Conservation (phyloP, 2,888 invertebrate genomes). For the Drosophila anomalipes region DNA sequence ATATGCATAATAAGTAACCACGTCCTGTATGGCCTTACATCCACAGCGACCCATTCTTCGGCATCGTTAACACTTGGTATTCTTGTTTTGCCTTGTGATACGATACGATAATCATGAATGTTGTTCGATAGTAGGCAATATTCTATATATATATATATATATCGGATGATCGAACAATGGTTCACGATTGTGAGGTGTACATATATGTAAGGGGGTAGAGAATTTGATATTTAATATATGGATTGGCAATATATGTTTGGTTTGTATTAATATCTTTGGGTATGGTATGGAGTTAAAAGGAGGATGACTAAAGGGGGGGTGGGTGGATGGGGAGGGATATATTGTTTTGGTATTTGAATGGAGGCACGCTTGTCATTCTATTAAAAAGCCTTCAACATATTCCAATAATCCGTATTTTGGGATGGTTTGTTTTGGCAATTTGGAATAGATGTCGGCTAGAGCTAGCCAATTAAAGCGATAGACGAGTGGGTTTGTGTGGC, state of each 20-base stretch:
- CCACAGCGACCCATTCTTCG: conserved; percentile 93
- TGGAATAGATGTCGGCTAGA: conserved; percentile 63
- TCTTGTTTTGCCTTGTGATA: conserved; percentile 96
- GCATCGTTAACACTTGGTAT: conserved; percentile 96
- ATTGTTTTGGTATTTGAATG: not conserved
- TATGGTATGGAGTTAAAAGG: conserved; percentile 43
- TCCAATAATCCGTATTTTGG: conserved; percentile 72
- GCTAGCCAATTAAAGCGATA: conserved; percentile 65
- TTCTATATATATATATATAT: conserved; percentile 87
- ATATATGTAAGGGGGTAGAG: conserved; percentile 81
- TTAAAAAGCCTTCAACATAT: conserved; percentile 53
- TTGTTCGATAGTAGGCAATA: conserved; percentile 91
- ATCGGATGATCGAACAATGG: conserved; percentile 39
- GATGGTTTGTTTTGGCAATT: conserved; percentile 64
- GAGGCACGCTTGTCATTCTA: conserved; percentile 19
- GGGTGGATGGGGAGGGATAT: not conserved
- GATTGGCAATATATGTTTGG: conserved; percentile 9
- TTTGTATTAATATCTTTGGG: conserved; percentile 10
- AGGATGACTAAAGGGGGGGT: not conserved
- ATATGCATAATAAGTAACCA: conserved; percentile 73
- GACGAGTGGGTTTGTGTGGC: conserved; percentile 43
- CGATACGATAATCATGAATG: conserved; percentile 93
- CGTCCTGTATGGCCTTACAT: conserved; percentile 88
- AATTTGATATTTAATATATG: conserved; percentile 65
- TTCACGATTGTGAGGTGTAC: conserved; percentile 38